Evolutionary conservation across 1,140 invertebrate species (phyloP), one percentile per base, ranked within the genome.

Genomic region (Hermetia illucens): DNA sequence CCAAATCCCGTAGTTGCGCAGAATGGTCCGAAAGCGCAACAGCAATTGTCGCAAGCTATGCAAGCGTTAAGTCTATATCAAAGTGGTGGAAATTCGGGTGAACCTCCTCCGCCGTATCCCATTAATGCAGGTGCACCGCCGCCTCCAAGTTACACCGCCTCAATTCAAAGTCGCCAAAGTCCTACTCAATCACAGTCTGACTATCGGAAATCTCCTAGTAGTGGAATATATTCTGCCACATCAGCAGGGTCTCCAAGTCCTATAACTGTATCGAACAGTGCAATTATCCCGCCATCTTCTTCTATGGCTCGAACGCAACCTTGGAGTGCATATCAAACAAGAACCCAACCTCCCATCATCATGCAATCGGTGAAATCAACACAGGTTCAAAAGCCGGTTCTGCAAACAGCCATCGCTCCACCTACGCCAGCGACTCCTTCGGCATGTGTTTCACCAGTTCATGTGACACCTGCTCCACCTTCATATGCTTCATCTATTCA

Each of bases 291-390:
- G 54, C 40, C 75, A 51, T 45, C 66, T 6, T 10, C 30, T 8
- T 5, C 30, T 9, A 32, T 32, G 30, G 30, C 17, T 9, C 63
- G 52, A 45, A 80, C 82, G 2, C 80, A 79, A 32, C 79, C 82
- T 3, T 81, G 77, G 75, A 74, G 79, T n/a, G 79, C 79, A 31
- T 60, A 56, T 35, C 69, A 82, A 29, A 77, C 83, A 13, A 81
- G 85, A 49, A 80, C 78, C 2, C 88, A 93, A 51, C 79, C 86
- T 12, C 89, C 88, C 1, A 87, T 94, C 39, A 92, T 94, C 21
- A 93, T 94, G 89, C 89, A 94, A 55, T 89, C 86, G 17, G 91
- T 94, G 2, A 91, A 90, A 55, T 90, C 85, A 66, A 91, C 86
- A 1, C 86, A 90, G 58, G 88, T 93, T 4, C 85, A 91, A 51